phyloP scores from a whole-genome alignment of 2,113 vertebrate genomes.

The Ophthalmotilapia sp. region DNA sequence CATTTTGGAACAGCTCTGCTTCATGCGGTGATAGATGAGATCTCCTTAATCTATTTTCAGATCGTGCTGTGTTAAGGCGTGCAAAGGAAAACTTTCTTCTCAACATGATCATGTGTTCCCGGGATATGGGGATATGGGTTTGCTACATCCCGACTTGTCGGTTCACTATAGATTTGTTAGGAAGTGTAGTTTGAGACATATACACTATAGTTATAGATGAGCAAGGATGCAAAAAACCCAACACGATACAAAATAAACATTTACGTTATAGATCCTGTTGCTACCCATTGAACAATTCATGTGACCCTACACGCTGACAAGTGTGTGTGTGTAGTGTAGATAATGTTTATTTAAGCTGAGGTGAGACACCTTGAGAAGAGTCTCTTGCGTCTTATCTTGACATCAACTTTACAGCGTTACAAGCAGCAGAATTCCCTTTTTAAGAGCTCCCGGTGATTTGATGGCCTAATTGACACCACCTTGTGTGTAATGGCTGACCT shows the following conservation, averaged over 20 bases:
- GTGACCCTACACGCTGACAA: background rate
- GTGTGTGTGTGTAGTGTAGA: background rate
- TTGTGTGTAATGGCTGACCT: slow-evolving; percentile 65
- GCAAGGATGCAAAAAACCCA: background rate
- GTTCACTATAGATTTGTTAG: background rate
- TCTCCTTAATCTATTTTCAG: slow-evolving; percentile 25
- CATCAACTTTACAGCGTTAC: slow-evolving; percentile 38
- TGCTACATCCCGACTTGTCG: background rate
- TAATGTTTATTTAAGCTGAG: slow-evolving; percentile 1
- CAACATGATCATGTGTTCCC: background rate
- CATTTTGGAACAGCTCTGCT: slow-evolving; percentile 8
- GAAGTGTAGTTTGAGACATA: background rate
- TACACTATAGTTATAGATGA: background rate
- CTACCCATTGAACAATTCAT: background rate
- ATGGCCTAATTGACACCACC: slow-evolving; percentile 69
- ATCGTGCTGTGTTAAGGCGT: background rate
- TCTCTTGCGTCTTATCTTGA: slow-evolving; percentile 30
- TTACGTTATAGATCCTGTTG: background rate
- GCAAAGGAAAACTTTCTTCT: background rate
- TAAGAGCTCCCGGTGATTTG: slow-evolving; percentile 50
- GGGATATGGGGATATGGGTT: background rate
- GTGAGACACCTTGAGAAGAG: slow-evolving; percentile 8
- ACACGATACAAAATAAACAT: background rate
- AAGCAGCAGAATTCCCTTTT: slow-evolving; percentile 11
- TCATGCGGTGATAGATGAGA: slow-evolving; percentile 23